Evolutionary conservation across 2,113 vertebrate genomes (phyloP).

Genomic region (Butorides virescens): DNA sequence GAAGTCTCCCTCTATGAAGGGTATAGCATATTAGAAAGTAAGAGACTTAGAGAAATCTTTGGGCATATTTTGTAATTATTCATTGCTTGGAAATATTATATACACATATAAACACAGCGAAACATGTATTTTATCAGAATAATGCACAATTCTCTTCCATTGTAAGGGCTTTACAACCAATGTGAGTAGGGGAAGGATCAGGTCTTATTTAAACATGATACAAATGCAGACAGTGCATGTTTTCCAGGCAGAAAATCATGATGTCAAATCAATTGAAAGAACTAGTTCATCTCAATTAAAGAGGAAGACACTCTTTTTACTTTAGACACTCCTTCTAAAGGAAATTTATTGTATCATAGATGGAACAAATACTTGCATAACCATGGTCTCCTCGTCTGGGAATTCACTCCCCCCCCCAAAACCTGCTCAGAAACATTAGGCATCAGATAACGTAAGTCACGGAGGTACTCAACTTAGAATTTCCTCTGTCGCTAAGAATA

Average conservation of each 20-base stretch:
- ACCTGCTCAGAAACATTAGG: not conserved
- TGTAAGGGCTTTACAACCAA: not conserved
- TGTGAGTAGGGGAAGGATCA: not conserved
- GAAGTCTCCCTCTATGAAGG: not conserved
- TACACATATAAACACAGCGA: not conserved
- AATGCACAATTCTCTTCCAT: not conserved
- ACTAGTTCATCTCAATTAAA: not conserved
- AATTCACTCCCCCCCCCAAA: not conserved
- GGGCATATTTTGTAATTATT: not conserved
- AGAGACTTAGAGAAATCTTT: not conserved
- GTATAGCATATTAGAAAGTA: not conserved
- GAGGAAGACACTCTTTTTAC: not conserved
- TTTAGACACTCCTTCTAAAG: not conserved
- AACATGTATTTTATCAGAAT: not conserved
- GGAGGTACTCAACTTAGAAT: not conserved
- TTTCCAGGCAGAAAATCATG: not conserved
- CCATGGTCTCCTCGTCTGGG: not conserved
- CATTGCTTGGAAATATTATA: not conserved
- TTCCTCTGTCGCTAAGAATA: constrained; percentile 31
- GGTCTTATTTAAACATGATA: not conserved
- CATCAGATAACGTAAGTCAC: not conserved
- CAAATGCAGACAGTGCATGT: not conserved
- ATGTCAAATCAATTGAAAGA: not conserved
- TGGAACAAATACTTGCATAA: not conserved
- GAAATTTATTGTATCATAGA: not conserved